Conservation (phyloP, 1,140 invertebrate genomes). For the Hermatobates lingyangjiaoensis region DNA sequence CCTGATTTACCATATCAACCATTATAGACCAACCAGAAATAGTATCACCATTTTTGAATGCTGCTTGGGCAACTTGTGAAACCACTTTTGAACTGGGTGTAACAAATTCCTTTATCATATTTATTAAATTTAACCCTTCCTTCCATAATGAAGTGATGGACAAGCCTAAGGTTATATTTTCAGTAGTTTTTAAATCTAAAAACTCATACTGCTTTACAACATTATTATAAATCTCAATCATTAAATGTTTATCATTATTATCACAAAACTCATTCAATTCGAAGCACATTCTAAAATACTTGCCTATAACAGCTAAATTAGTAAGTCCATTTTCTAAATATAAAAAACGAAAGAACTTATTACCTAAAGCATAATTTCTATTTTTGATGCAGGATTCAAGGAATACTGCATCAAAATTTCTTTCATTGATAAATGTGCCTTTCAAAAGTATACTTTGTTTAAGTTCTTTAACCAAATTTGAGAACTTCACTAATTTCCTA, state of each 20-base stretch:
- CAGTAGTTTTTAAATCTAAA: slow-evolving; percentile 33
- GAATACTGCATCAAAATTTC: slow-evolving; percentile 7
- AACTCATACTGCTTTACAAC: slow-evolving; percentile 32
- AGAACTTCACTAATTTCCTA: too few relatives aligned
- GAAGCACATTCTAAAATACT: slow-evolving; percentile 32
- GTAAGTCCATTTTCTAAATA: not conserved
- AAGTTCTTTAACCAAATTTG: too few relatives aligned
- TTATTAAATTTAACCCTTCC: slow-evolving; percentile 34
- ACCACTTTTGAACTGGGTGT: slow-evolving; percentile 23
- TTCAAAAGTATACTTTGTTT: too few relatives aligned
- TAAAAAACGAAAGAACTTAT: not conserved
- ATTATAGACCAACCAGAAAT: slow-evolving; percentile 32
- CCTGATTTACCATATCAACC: slow-evolving; percentile 23
- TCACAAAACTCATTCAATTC: slow-evolving; percentile 20
- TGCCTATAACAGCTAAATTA: slow-evolving; percentile 26
- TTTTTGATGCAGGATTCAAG: not conserved
- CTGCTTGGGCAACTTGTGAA: slow-evolving; percentile 27
- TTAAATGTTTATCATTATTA: slow-evolving; percentile 30
- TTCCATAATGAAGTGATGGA: slow-evolving; percentile 39
- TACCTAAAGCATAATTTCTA: not conserved
- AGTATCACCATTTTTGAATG: slow-evolving; percentile 33
- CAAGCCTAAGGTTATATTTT: slow-evolving; percentile 35
- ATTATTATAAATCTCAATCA: slow-evolving; percentile 22
- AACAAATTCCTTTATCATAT: slow-evolving; percentile 30
- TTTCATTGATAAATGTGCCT: too few relatives aligned